Conservation (phyloP, 2,888 invertebrate genomes). For the Mythimna loreyi region DNA sequence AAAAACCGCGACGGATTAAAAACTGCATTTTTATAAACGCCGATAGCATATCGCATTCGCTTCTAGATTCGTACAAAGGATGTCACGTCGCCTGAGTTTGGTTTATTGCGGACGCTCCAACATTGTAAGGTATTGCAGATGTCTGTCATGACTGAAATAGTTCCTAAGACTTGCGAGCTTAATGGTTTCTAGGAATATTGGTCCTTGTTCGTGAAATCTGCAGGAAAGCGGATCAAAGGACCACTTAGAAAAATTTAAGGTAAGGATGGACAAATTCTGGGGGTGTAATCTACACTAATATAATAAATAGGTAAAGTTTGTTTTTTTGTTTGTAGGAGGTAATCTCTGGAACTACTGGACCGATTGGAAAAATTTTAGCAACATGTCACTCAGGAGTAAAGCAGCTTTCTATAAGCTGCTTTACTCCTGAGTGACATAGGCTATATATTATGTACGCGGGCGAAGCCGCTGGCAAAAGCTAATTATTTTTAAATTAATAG, state of each 20-base stretch:
- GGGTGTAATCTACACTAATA: too few relatives aligned
- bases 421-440: too few relatives aligned
- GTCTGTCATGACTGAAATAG: slow-evolving; percentile 23
- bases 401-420: too few relatives aligned
- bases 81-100: slow-evolving; percentile 38
- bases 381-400: too few relatives aligned
- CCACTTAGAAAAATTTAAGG: neutral
- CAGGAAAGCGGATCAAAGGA: slow-evolving; percentile 14
- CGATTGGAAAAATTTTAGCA: too few relatives aligned
- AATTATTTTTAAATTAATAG: too few relatives aligned
- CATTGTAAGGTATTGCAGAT: slow-evolving; percentile 28
- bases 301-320: too few relatives aligned
- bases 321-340: too few relatives aligned
- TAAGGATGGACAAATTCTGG: neutral
- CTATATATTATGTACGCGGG: too few relatives aligned
- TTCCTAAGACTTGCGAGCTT: neutral
- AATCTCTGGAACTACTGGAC: too few relatives aligned
- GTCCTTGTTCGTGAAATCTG: neutral
- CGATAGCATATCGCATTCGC: slow-evolving; percentile 54
- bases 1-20: slow-evolving; percentile 19
- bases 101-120: slow-evolving; percentile 50
- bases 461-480: too few relatives aligned
- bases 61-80: slow-evolving; percentile 40
- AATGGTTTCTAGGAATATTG: slow-evolving; percentile 1
- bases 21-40: slow-evolving; percentile 38